Evolutionary conservation across 2,888 invertebrate species (phyloP), one percentile per base, ranked within the genome.

Genomic region (Belgica antarctica): DNA sequence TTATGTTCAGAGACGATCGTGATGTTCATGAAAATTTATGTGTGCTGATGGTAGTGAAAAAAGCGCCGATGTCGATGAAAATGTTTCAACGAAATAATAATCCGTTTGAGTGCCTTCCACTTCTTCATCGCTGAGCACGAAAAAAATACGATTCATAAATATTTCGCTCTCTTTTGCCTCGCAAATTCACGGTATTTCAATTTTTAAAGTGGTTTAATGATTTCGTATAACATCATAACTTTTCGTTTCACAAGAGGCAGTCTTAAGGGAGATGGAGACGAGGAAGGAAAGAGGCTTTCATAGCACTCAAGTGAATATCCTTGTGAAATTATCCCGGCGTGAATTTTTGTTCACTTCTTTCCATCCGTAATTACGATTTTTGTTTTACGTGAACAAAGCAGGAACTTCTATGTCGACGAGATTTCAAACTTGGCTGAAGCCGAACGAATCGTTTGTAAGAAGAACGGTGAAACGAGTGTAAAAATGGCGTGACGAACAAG

Each of bases 31-130:
- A n/a, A n/a, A n/a, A n/a, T n/a, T n/a, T n/a, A n/a, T n/a, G n/a
- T n/a, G n/a, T n/a, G n/a, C n/a, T n/a, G n/a, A n/a, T n/a, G n/a
- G n/a, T n/a, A n/a, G n/a, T n/a, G n/a, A n/a, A n/a, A n/a, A n/a
- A n/a, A n/a, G n/a, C n/a, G n/a, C n/a, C n/a, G n/a, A n/a, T n/a
- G n/a, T n/a, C n/a, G n/a, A n/a, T n/a, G n/a, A n/a, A n/a, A n/a
- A n/a, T n/a, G n/a, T 52, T 52, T 46, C 46, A 59, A 59, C 52
- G 22, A n/a, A 41, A 59, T 27, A 59, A 27, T 62, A 62, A 62
- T 52, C 24, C 10, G 31, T 62, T 62, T 52, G 17, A 52, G 52
- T 52, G 41, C 41, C 15, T 41, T 7, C 22, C n/a, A n/a, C 15
- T 12, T 12, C 12, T 52, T 10, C 52, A 52, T 52, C 52, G 19